Percentiles rank a stretch among this genome's conserved stretches.
Conservation (phyloP, 2,888 invertebrate genomes). For the Papilio elwesi region DNA sequence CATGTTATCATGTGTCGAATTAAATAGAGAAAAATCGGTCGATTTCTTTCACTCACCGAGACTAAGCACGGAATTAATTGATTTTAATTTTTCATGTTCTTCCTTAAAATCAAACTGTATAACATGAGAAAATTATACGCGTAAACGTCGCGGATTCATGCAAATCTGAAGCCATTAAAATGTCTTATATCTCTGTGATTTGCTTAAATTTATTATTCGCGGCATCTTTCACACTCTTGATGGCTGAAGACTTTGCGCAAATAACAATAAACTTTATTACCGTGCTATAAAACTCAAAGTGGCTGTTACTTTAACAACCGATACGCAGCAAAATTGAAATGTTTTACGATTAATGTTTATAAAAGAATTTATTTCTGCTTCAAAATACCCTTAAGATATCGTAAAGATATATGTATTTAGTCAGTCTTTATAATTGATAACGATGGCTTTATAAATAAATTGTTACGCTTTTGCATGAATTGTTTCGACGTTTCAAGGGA, state of each 20-base stretch:
- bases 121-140: background rate
- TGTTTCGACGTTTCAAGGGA: too few species aligned
- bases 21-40: too few species aligned
- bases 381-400: constrained; percentile 14
- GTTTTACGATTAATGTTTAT: constrained; percentile 41
- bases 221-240: constrained; percentile 47
- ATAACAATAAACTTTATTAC: constrained; percentile 64
- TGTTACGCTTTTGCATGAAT: too few species aligned
- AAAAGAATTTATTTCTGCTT: constrained; percentile 16
- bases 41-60: too few species aligned
- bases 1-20: too few species aligned
- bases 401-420: background rate
- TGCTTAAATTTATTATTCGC: constrained; percentile 55
- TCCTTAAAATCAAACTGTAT: background rate
- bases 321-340: constrained; percentile 48
- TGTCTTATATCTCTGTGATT: constrained; percentile 51
- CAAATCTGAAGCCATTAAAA: constrained; percentile 36
- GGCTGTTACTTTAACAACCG: constrained; percentile 60
- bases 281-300: constrained; percentile 59
- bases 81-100: too few species aligned
- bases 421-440: background rate
- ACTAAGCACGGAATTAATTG: too few species aligned
- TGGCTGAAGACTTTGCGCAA: constrained; percentile 48
- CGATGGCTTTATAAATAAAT: background rate
- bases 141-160: background rate